phyloP scores from a whole-genome alignment of 2,797 vertebrate genomes.

The Spinus olivaceus region DNA sequence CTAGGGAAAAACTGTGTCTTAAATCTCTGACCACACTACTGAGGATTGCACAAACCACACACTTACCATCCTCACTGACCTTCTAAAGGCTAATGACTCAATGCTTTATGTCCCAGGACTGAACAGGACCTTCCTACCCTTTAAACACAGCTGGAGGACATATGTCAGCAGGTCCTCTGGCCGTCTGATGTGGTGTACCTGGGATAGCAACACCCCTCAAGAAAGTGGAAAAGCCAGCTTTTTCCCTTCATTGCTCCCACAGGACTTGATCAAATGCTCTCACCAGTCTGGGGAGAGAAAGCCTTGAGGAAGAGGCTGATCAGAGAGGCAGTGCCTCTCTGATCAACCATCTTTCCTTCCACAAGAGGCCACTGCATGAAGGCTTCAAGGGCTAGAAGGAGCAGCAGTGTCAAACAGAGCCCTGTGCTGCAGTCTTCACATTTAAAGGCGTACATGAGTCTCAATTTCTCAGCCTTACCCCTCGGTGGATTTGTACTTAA shows the following conservation, averaged over 20 bases:
- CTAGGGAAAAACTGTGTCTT: neutral
- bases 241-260: neutral
- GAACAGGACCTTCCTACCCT: neutral
- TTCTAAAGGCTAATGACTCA: neutral
- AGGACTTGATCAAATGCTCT: neutral
- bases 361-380: neutral
- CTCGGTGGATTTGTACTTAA: neutral
- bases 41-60: neutral
- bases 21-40: neutral
- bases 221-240: neutral
- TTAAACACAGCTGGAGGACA: neutral
- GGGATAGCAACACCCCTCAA: rapidly evolving
- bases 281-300: neutral
- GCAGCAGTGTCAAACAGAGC: neutral
- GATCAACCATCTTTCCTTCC: neutral
- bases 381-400: neutral
- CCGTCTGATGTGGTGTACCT: neutral
- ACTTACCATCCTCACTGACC: neutral
- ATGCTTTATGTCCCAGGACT: neutral
- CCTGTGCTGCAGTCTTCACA: neutral
- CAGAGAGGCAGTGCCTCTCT: neutral
- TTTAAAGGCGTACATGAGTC: neutral
- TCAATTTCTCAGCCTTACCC: neutral
- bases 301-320: neutral
- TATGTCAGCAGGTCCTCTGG: neutral